phyloP scores from a whole-genome alignment of 1,140 invertebrate genomes.

The Drosophila ambigua region DNA sequence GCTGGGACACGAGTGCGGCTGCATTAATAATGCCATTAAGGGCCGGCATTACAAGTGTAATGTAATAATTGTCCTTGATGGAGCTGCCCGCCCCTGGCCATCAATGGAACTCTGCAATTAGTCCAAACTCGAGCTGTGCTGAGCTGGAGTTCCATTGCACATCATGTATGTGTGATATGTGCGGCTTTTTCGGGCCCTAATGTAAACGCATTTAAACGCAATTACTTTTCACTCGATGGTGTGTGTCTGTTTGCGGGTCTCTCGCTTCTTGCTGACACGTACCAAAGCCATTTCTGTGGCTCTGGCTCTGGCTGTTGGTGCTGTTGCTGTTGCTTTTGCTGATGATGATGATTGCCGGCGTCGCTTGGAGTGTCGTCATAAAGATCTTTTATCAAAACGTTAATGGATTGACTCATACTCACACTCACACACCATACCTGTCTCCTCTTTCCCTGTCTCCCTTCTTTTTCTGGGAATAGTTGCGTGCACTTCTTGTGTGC shows the following conservation, averaged over 20 bases:
- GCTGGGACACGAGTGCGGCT: conserved; percentile 42
- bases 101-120: conserved; percentile 36
- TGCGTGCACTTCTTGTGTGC: conserved; percentile 53
- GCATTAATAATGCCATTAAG: conserved; percentile 78
- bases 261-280: conserved; percentile 67
- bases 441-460: background rate
- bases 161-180: conserved; percentile 3
- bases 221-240: conserved; percentile 74
- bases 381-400: conserved; percentile 83
- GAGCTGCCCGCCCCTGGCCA: conserved; percentile 22
- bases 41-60: conserved; percentile 74
- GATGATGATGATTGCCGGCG: conserved; percentile 76
- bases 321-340: conserved; percentile 48
- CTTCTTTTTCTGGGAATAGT: conserved; percentile 13
- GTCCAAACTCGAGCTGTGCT: conserved; percentile 10
- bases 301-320: conserved; percentile 27
- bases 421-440: conserved; percentile 5
- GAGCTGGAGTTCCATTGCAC: conserved; percentile 29
- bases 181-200: conserved; percentile 52
- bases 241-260: conserved; percentile 37
- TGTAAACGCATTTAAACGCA: conserved; percentile 81
- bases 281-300: conserved; percentile 68
- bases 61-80: conserved; percentile 80
- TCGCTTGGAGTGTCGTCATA: conserved; percentile 82
- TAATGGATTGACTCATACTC: conserved; percentile 80